These are phyloP conservation scores for Hylyphantes graminicola DNA, from an alignment of 1,140 invertebrate genomes.

Conservation along the genomic window DNA sequence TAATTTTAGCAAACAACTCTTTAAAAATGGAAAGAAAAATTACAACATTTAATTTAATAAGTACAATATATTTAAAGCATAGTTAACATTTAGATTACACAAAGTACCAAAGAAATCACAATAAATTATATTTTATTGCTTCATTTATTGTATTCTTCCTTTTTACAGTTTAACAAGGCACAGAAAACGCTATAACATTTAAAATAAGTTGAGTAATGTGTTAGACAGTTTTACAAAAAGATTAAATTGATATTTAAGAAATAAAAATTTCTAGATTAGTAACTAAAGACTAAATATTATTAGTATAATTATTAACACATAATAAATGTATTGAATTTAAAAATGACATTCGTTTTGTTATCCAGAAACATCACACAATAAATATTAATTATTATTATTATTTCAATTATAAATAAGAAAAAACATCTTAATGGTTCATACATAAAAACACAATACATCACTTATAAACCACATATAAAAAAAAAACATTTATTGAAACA, in stretches of 20 bases:
- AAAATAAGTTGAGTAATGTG: background rate
- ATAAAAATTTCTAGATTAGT: background rate
- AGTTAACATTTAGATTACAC: too few relatives aligned
- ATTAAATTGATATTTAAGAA: background rate
- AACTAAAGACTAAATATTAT: background rate
- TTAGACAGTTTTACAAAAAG: background rate
- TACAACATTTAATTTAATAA: background rate
- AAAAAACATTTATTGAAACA: background rate
- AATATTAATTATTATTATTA: too few relatives aligned
- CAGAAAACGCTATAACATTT: background rate
- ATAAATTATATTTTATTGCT: too few relatives aligned
- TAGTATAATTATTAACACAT: background rate
- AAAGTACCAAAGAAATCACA: too few relatives aligned
- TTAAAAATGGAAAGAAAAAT: background rate
- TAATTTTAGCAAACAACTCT: background rate
- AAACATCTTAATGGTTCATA: background rate
- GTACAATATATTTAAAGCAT: too few relatives aligned
- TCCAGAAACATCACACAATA: background rate
- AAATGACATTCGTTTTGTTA: background rate
- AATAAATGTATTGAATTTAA: background rate
- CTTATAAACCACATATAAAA: background rate
- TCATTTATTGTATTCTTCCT: too few relatives aligned
- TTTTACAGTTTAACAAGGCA: too few relatives aligned
- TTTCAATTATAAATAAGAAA: background rate
- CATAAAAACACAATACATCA: slow-evolving; percentile 2